Evolutionary conservation across 2,797 vertebrate genomes (phyloP).

Genomic region (Dermochelys coriacea): DNA sequence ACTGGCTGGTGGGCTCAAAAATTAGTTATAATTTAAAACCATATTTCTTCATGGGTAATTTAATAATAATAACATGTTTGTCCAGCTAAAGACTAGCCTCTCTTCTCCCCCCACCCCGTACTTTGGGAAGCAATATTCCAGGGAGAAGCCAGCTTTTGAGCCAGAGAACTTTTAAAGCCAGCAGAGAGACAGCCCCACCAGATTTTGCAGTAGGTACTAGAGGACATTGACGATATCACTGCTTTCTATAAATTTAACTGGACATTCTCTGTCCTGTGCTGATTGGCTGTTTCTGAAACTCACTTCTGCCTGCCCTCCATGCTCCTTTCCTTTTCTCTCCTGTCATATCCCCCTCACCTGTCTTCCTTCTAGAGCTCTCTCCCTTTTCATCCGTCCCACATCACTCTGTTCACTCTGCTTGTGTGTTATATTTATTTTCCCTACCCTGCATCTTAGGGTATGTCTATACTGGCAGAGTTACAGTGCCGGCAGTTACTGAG

Average conservation of each 20-base stretch:
- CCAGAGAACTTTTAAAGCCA: background rate
- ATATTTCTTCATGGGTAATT: background rate
- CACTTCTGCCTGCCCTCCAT: background rate
- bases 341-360: background rate
- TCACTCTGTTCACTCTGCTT: background rate
- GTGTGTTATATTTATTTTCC: background rate
- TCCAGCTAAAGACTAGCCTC: background rate
- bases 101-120: background rate
- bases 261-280: background rate
- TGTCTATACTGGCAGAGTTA: no score
- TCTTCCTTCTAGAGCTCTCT: background rate
- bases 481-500: no score
- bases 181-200: background rate
- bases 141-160: background rate
- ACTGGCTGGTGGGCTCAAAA: background rate
- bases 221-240: background rate
- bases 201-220: conserved; percentile 4
- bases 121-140: background rate
- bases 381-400: background rate
- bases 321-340: background rate
- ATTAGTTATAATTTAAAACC: background rate
- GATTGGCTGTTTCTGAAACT: background rate
- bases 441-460: background rate
- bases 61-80: background rate
- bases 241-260: background rate